These are phyloP conservation scores for Frieseomelitta varia DNA, from an alignment of 1,140 invertebrate species.

Conservation along the genomic window DNA sequence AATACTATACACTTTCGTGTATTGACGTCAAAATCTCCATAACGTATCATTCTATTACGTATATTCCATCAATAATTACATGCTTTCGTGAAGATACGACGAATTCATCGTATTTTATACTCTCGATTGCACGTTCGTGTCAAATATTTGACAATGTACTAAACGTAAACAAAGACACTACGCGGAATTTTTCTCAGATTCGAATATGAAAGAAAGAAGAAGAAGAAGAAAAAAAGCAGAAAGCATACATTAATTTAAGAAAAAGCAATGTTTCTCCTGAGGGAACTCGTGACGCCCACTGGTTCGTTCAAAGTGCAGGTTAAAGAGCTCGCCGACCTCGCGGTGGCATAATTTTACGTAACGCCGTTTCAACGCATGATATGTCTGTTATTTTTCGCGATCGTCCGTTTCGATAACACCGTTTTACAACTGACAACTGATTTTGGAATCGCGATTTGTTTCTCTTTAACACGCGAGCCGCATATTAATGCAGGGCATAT, in stretches of 20 bases:
- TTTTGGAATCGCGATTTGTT: background rate
- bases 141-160: constrained; percentile 1
- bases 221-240: background rate
- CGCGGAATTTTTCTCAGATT: background rate
- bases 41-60: background rate
- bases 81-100: background rate
- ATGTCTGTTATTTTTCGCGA: constrained; percentile 18
- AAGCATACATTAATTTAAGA: background rate
- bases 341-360: constrained; percentile 32
- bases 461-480: background rate
- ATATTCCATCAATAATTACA: background rate
- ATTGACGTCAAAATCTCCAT: background rate
- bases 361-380: background rate
- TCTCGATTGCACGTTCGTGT: background rate
- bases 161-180: no score
- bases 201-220: background rate
- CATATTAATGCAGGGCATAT: background rate
- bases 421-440: background rate
- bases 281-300: background rate
- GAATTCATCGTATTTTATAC: constrained; percentile 4
- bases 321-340: constrained; percentile 24
- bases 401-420: background rate
- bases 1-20: background rate
- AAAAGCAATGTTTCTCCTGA: background rate
- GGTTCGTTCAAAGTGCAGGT: background rate